Evolutionary conservation across 2,888 invertebrate species (phyloP).

Genomic region (Melipona beecheii): DNA sequence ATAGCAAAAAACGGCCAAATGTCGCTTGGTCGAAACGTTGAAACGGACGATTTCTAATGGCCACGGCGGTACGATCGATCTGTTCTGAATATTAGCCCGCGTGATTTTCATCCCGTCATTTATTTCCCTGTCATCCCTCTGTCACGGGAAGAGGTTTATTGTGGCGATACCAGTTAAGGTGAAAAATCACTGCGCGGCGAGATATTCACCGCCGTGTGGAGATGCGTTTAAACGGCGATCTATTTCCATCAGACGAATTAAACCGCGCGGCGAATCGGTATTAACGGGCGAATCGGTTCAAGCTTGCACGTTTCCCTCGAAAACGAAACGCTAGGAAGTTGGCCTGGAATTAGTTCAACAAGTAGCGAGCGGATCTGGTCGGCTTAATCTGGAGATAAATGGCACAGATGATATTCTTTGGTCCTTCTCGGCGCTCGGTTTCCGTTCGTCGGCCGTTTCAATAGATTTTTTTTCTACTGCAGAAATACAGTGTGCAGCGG

Average conservation of each 20-base stretch:
- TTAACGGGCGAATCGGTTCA: conserved; percentile 1
- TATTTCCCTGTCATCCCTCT: conserved; percentile 32
- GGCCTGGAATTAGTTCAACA: conserved; percentile 19
- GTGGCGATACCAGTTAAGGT: conserved; percentile 4
- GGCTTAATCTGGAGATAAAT: conserved; percentile 7
- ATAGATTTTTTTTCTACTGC: not conserved
- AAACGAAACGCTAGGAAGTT: not conserved
- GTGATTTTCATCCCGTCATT: conserved; percentile 29
- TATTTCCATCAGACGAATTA: conserved; percentile 37
- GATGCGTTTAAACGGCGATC: conserved; percentile 28
- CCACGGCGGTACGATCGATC: not conserved
- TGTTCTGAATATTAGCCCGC: not conserved
- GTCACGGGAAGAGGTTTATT: conserved; percentile 20
- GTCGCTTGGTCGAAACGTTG: too few species aligned
- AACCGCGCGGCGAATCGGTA: not conserved
- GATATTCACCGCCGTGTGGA: not conserved
- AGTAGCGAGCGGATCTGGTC: conserved; percentile 6
- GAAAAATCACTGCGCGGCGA: conserved; percentile 31
- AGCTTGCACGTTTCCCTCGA: not conserved
- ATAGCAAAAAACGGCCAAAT: too few species aligned
- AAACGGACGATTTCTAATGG: not conserved
- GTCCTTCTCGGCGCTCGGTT: not conserved
- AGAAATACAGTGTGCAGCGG: not conserved
- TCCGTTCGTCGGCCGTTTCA: not conserved
- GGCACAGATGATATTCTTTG: not conserved